Evolutionary conservation across 1,140 invertebrate genomes (phyloP).

Genomic region (Nebria ingens): DNA sequence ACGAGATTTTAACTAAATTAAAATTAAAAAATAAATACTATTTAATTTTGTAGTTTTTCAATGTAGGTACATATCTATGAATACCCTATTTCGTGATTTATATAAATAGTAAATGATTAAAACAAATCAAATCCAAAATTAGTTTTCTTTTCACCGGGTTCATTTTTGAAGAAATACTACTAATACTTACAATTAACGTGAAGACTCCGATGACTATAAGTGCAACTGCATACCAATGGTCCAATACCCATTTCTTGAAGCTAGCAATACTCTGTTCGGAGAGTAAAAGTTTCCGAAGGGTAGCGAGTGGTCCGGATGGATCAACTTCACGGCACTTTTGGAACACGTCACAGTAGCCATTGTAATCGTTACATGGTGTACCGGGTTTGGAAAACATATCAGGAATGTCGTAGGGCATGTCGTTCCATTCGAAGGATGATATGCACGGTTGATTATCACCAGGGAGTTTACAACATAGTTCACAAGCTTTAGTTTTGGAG

Average conservation of each 20-base stretch:
- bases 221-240: conserved; percentile 76
- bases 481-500: conserved; percentile 73
- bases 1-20: too few relatives aligned
- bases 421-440: conserved; percentile 86
- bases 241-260: conserved; percentile 71
- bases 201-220: conserved; percentile 64
- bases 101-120: too few relatives aligned
- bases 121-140: too few relatives aligned
- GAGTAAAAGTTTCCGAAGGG: conserved; percentile 72
- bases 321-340: conserved; percentile 93
- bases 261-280: conserved; percentile 82
- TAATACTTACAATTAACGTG: conserved; percentile 65
- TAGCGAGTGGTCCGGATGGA: conserved; percentile 88
- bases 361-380: conserved; percentile 96
- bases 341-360: conserved; percentile 98
- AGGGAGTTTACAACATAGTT: conserved; percentile 79
- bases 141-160: too few relatives aligned
- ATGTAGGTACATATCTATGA: too few relatives aligned
- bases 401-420: conserved; percentile 77
- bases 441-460: conserved; percentile 70
- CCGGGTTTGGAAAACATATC: conserved; percentile 90
- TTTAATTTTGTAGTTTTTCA: too few relatives aligned
- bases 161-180: too few relatives aligned
- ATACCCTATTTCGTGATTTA: too few relatives aligned
- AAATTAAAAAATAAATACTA: too few relatives aligned